Evolutionary conservation across 1,140 invertebrate genomes (phyloP).

Genomic region (Parapsyche elsis): DNA sequence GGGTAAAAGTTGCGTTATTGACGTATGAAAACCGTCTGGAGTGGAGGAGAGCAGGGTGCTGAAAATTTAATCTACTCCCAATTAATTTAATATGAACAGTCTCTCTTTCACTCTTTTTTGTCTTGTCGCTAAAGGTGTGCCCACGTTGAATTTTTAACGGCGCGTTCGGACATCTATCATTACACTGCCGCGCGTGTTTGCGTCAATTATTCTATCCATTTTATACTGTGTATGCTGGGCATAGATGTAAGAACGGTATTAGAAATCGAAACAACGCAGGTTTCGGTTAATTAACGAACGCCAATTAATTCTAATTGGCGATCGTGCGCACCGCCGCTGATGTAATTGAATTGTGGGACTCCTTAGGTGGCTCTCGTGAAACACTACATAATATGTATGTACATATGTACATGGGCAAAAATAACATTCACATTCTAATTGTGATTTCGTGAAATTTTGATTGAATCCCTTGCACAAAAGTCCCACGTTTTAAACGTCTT

Average conservation of each 20-base stretch:
- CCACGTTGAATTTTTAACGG: neutral
- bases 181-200: neutral
- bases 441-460: too few species aligned
- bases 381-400: neutral
- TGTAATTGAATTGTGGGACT: slow-evolving; percentile 24
- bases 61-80: slow-evolving; percentile 52
- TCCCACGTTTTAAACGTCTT: too few species aligned
- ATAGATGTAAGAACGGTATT: neutral
- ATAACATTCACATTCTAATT: too few species aligned
- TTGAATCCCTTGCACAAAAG: too few species aligned
- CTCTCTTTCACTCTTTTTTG: neutral
- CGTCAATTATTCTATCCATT: neutral
- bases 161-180: neutral
- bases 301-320: slow-evolving; percentile 32
- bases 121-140: neutral
- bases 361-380: neutral
- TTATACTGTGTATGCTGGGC: neutral
- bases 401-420: neutral
- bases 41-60: neutral
- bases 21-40: slow-evolving; percentile 52
- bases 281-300: slow-evolving; percentile 25
- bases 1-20: slow-evolving; percentile 54
- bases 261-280: slow-evolving; percentile 25
- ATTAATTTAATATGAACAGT: slow-evolving; percentile 50
- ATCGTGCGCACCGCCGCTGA: slow-evolving; percentile 1